A percentile compares a stretch with the other conserved stretches of the same genome.
Conservation (phyloP, 2,797 vertebrate species). For the Benthosema pterotum region DNA sequence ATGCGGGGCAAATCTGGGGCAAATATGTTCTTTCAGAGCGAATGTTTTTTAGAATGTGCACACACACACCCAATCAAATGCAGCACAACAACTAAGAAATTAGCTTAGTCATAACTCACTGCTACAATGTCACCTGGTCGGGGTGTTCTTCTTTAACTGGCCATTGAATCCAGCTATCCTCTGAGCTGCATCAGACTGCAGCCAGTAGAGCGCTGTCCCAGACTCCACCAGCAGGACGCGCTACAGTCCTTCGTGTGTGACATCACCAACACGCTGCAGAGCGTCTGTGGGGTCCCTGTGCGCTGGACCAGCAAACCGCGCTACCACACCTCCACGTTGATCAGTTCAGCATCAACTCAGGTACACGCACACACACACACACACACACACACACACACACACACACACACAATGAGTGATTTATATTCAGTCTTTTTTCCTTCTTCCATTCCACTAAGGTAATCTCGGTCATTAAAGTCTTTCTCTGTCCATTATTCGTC, state of each 20-base stretch:
- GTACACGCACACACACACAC: conserved; percentile 24
- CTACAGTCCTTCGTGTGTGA: conserved; percentile 82
- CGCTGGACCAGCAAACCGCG: conserved; percentile 80
- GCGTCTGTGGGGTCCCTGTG: conserved; percentile 84
- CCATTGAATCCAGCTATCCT: conserved; percentile 83
- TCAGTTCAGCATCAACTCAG: conserved; percentile 43
- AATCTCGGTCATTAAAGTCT: background rate
- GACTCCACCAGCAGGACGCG: conserved; percentile 76
- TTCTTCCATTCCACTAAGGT: background rate
- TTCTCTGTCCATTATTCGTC: background rate
- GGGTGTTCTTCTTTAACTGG: background rate
- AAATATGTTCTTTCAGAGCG: no score
- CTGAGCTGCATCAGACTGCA: conserved; percentile 88
- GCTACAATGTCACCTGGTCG: no score
- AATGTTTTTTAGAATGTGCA: no score
- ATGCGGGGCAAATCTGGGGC: no score
- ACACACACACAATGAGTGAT: no score
- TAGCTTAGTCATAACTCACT: conserved; percentile 35
- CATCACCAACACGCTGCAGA: conserved; percentile 72
- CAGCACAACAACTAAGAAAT: no score
- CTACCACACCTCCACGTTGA: conserved; percentile 74
- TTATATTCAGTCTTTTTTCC: background rate
- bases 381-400: background rate
- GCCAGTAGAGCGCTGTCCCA: conserved; percentile 83
- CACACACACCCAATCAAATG: no score